Base-by-base conservation (phyloP, 2,797 vertebrate genomes). In the Pseudochaenichthys georgianus region DNA sequence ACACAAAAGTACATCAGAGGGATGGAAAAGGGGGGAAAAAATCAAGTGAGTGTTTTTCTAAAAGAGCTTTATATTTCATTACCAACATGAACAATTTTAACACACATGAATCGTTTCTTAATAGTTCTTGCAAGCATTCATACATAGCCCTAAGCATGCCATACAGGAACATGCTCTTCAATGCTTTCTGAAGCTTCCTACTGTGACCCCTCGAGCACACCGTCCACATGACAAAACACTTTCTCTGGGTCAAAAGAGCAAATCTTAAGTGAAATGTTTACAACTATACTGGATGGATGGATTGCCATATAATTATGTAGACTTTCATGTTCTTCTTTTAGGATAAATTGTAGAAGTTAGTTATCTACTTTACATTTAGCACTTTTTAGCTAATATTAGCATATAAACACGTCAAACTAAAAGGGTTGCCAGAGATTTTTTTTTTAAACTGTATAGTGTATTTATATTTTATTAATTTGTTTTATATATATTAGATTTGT, bases 41-140 rank as follows among this genome's bases (percentile, higher is more conserved):
- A 52, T 10, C 8, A 62, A 57, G 17, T 48, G 19, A 61, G 2
- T 53, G 5, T 23, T 45, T 54, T 21, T 4, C 3, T 13, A 6
- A 77, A 43, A 34, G 45, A 13, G 34, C 23, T 42, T 67, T 55
- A 47, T 34, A 6, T 64, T 46, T 80, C 4, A 0, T 57, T 66
- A 48, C 21, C 15, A 23, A 55, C 15, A 46, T 23, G n/a, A 46
- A 21, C 13, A 21, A 51, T 9, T 50, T 1, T 19, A 55, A 53
- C 42, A 19, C 13, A 1, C 50, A 50, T 78, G 41, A 8, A 59
- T 54, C 21, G 2, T 53, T 16, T 72, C 21, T 6, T 67, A 12
- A 57, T 64, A 46, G 16, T 46, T 53, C 0, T 23, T 9, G 19
- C 9, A 41, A 48, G 42, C 13, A 41, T 3, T 21, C 12, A 11